phyloP scores from a whole-genome alignment of 2,888 invertebrate species.

The Patella caerulea region DNA sequence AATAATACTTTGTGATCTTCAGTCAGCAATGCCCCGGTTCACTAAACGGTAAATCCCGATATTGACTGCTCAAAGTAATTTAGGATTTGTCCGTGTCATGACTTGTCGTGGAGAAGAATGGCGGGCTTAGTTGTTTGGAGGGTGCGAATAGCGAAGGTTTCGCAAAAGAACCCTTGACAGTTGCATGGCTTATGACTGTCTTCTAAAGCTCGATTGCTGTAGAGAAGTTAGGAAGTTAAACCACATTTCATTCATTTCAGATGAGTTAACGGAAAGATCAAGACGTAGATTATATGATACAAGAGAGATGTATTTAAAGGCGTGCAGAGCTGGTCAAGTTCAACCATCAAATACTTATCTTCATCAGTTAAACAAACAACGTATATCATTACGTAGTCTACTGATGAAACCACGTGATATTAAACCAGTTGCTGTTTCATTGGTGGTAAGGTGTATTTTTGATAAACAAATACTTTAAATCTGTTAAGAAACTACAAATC shows the following conservation, averaged over 20 bases:
- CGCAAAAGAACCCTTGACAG: too few species aligned
- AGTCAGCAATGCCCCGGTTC: too few species aligned
- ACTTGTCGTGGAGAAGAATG: too few species aligned
- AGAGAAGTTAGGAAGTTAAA: not conserved
- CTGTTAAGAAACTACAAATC: not conserved
- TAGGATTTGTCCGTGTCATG: too few species aligned
- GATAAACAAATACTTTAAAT: not conserved
- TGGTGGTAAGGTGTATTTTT: constrained; percentile 47
- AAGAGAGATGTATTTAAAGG: constrained; percentile 43
- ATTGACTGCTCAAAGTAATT: too few species aligned
- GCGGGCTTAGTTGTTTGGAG: too few species aligned
- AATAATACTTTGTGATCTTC: too few species aligned
- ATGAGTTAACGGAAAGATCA: constrained; percentile 12
- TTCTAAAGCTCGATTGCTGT: too few species aligned
- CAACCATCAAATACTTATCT: constrained; percentile 46
- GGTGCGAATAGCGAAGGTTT: too few species aligned
- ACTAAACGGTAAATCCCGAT: too few species aligned
- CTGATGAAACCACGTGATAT: constrained; percentile 35
- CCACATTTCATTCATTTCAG: not conserved
- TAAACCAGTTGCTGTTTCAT: constrained; percentile 52
- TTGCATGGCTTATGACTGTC: too few species aligned
- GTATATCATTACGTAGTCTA: constrained; percentile 31
- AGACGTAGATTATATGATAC: constrained; percentile 33
- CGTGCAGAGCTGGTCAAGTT: constrained; percentile 44
- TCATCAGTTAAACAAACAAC: constrained; percentile 31